phyloP scores from a whole-genome alignment of 2,113 vertebrate species.

The Speoplatyrhinus poulsoni region DNA sequence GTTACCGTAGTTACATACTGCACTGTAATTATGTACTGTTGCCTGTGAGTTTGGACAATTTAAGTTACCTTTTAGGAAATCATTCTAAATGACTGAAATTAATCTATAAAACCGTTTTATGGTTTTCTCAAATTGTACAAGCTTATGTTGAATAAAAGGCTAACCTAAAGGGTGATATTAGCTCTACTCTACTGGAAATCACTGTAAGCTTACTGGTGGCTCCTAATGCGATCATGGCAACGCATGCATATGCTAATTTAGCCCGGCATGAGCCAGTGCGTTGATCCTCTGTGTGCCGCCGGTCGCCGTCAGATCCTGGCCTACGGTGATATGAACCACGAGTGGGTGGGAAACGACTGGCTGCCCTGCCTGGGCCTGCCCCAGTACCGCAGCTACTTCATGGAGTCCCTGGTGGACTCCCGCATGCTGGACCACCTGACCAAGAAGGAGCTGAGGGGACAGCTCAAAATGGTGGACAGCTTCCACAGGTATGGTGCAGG shows the following conservation, averaged over 20 bases:
- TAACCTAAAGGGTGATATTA: no score
- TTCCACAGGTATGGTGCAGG: conserved; percentile 84
- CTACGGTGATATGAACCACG: conserved; percentile 93
- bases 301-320: conserved; percentile 84
- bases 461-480: conserved; percentile 96
- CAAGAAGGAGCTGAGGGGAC: conserved; percentile 92
- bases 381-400: conserved; percentile 93
- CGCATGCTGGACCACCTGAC: conserved; percentile 94
- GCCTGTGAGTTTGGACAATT: no score
- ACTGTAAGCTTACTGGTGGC: no score
- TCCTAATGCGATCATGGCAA: neutral
- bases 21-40: no score
- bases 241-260: neutral
- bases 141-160: no score
- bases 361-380: conserved; percentile 91
- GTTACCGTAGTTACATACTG: no score
- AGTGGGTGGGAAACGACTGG: conserved; percentile 96
- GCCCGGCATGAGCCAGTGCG: conserved; percentile 31
- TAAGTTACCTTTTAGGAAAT: no score
- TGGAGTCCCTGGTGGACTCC: conserved; percentile 93
- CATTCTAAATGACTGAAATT: no score
- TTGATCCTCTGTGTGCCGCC: conserved; percentile 24
- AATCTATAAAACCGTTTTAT: no score
- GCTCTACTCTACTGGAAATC: no score
- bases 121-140: no score